Percentiles rank a stretch among this genome's conserved stretches.
These are phyloP conservation scores for Neocloeon triangulifer DNA, from an alignment of 1,140 invertebrate genomes.

Conservation along the genomic window DNA sequence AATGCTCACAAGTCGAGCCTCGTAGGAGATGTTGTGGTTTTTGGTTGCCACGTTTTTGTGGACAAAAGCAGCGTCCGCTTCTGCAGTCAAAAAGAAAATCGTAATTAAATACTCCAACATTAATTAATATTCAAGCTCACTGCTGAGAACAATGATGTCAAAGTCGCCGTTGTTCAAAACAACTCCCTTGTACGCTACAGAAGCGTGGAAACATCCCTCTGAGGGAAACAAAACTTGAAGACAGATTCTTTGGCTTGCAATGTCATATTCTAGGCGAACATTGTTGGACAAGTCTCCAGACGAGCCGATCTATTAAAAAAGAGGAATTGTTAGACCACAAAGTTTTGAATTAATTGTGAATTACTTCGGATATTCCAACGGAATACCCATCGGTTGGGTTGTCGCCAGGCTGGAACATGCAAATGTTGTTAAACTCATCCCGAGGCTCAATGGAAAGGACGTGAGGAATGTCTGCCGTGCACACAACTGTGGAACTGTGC, in stretches of 20 bases:
- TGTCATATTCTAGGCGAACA: constrained; percentile 36
- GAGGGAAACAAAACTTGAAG: constrained; percentile 40
- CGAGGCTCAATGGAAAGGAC: constrained; percentile 66
- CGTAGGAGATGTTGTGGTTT: constrained; percentile 66
- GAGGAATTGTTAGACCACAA: too few relatives aligned
- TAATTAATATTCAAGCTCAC: constrained; percentile 24
- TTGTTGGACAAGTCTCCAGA: constrained; percentile 23
- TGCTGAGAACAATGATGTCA: constrained; percentile 73
- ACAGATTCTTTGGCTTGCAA: constrained; percentile 32
- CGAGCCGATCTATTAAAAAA: constrained; percentile 22
- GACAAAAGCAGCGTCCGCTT: constrained; percentile 56
- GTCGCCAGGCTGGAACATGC: constrained; percentile 33
- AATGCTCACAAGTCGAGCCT: constrained; percentile 52
- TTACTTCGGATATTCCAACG: constrained; percentile 19
- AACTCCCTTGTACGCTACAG: constrained; percentile 49
- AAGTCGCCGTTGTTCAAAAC: constrained; percentile 77
- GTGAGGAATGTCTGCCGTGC: constrained; percentile 51
- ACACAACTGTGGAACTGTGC: constrained; percentile 68
- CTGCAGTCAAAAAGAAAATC: constrained; percentile 21
- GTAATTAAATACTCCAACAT: neutral
- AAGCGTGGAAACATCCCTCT: constrained; percentile 60
- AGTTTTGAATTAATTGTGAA: too few relatives aligned
- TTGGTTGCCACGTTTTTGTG: constrained; percentile 68
- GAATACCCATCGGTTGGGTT: constrained; percentile 37
- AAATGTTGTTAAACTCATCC: constrained; percentile 74